phyloP scores from a whole-genome alignment of 2,888 invertebrate species.

The Arrhopalites spinosus region DNA sequence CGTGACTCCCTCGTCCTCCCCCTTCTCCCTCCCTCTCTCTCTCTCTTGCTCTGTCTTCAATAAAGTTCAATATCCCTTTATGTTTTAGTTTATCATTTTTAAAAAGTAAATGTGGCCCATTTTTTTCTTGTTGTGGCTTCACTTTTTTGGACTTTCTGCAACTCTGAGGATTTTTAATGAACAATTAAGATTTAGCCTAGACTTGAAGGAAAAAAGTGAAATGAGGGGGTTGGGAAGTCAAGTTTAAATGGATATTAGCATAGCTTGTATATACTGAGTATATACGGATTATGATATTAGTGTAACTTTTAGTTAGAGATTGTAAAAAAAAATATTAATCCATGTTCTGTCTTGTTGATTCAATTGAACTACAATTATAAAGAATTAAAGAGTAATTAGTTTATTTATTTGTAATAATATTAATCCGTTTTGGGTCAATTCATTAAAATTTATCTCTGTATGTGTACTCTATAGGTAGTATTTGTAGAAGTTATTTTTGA shows the following conservation, averaged over 20 bases:
- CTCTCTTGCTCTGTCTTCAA: not conserved
- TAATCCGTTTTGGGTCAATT: no score
- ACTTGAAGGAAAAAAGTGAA: not conserved
- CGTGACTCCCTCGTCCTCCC: constrained; percentile 5
- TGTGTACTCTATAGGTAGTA: no score
- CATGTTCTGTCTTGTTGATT: no score
- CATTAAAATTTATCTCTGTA: no score
- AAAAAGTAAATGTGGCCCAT: no score
- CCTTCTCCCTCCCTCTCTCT: not conserved
- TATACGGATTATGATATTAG: no score
- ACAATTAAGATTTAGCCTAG: not conserved
- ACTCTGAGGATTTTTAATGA: not conserved
- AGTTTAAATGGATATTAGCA: not conserved
- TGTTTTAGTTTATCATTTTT: not conserved
- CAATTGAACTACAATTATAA: no score
- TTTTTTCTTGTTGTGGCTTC: not conserved
- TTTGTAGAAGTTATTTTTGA: no score
- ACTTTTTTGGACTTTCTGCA: not conserved
- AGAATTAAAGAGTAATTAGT: no score
- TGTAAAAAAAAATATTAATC: constrained; percentile 6
- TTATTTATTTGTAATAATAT: no score
- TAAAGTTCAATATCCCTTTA: not conserved
- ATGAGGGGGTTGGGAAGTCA: no score
- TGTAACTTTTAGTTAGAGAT: no score
- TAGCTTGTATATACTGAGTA: not conserved